Conservation (phyloP, 1,140 invertebrate genomes). For the Caenorhabditis brenneri region DNA sequence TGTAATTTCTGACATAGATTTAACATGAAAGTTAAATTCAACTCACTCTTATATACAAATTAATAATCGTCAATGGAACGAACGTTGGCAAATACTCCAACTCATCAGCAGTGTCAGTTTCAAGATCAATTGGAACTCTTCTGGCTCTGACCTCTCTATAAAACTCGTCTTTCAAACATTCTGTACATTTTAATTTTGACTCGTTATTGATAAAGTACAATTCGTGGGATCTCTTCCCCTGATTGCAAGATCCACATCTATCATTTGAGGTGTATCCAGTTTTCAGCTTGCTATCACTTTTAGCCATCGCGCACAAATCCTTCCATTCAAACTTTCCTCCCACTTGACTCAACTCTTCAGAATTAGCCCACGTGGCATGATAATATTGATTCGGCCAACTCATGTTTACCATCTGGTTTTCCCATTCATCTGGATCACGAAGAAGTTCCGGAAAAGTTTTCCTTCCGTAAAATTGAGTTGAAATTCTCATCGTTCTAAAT, state of each 20-base stretch:
- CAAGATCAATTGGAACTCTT: not conserved
- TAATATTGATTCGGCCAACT: not conserved
- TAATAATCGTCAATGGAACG: not conserved
- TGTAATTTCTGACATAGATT: not conserved
- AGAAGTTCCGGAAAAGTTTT: not conserved
- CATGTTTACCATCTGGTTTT: not conserved
- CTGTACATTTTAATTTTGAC: not conserved
- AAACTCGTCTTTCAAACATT: not conserved
- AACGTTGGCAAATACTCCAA: not conserved
- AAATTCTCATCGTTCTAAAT: not conserved
- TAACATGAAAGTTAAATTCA: not conserved
- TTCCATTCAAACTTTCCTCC: constrained; percentile 12
- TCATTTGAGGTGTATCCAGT: constrained; percentile 8
- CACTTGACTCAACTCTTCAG: constrained; percentile 4
- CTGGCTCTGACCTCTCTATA: not conserved
- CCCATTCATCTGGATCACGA: not conserved
- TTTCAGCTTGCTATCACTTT: not conserved
- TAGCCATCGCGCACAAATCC: not conserved
- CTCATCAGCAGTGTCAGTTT: not conserved
- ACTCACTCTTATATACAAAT: not conserved
- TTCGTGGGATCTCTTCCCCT: not conserved
- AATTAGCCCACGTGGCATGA: not conserved
- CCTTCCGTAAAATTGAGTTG: not conserved
- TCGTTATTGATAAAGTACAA: not conserved
- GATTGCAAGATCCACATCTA: not conserved